Percentiles rank a stretch among this genome's conserved stretches.
These are phyloP conservation scores for Drosophila prosaltans DNA, from an alignment of 1,140 invertebrate species.

Conservation along the genomic window DNA sequence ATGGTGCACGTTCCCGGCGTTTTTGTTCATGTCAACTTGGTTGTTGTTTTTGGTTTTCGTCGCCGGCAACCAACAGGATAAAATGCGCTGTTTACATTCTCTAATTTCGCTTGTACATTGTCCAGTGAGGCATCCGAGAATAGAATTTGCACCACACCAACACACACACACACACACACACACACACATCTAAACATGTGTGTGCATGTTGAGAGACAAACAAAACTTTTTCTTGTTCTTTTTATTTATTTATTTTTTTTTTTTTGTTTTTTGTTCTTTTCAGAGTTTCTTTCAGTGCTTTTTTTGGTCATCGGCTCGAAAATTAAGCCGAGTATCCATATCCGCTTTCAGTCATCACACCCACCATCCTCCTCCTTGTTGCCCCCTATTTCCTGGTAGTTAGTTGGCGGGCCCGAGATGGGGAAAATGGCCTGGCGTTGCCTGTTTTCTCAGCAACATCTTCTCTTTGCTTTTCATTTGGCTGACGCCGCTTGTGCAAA, in stretches of 20 bases:
- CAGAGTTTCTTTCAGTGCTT: slow-evolving; percentile 10
- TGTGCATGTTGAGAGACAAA: slow-evolving; percentile 10
- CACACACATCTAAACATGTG: neutral
- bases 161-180: slow-evolving; percentile 17
- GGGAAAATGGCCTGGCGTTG: slow-evolving; percentile 18
- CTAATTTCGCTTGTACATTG: slow-evolving; percentile 82
- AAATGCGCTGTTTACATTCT: slow-evolving; percentile 81
- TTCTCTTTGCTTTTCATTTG: slow-evolving; percentile 80
- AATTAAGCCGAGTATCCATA: slow-evolving; percentile 74
- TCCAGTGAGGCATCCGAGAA: slow-evolving; percentile 64
- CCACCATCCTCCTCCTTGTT: neutral
- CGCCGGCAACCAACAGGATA: slow-evolving; percentile 72
- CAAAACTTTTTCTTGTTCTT: slow-evolving; percentile 12
- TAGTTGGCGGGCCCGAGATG: no score
- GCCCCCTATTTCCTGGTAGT: slow-evolving; percentile 1
- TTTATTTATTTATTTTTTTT: neutral
- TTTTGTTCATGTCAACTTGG: slow-evolving; percentile 51
- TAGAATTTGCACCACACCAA: slow-evolving; percentile 3
- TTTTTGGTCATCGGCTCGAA: slow-evolving; percentile 63
- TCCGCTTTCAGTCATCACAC: slow-evolving; percentile 36
- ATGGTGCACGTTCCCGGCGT: slow-evolving; percentile 69
- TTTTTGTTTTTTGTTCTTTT: neutral
- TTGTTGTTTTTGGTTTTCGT: slow-evolving; percentile 34
- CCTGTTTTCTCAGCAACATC: slow-evolving; percentile 45
- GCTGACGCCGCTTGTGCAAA: slow-evolving; percentile 40